Conservation (phyloP, 2,797 vertebrate genomes). For the Amblyraja radiata region DNA sequence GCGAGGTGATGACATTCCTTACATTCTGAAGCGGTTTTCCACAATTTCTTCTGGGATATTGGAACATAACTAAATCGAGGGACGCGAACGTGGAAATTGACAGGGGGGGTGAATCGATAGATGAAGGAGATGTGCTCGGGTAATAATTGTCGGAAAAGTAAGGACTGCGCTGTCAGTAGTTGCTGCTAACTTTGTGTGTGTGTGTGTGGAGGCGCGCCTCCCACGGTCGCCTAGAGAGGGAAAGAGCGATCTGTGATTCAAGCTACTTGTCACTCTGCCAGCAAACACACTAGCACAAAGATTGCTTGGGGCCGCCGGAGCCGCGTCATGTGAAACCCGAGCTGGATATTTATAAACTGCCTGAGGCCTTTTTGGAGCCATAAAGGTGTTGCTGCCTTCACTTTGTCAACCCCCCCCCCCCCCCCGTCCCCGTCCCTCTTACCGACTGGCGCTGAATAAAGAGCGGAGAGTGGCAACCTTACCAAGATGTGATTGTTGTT, state of each 20-base stretch:
- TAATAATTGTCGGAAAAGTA: background rate
- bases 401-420: background rate
- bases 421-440: too few species aligned
- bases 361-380: background rate
- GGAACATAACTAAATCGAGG: background rate
- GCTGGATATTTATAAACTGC: background rate
- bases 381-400: background rate
- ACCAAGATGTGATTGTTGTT: background rate
- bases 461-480: background rate
- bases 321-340: constrained; percentile 1
- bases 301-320: background rate
- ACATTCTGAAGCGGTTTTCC: background rate
- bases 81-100: too few species aligned
- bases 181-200: background rate
- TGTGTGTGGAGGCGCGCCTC: too few species aligned
- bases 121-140: too few species aligned
- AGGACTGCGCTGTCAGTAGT: background rate
- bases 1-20: background rate
- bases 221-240: background rate
- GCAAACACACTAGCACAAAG: background rate
- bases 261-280: background rate
- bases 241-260: background rate
- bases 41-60: background rate
- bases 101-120: background rate
- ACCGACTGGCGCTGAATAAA: background rate